Conservation (phyloP, 2,797 vertebrate genomes). For the Micromesistius poutassou region DNA sequence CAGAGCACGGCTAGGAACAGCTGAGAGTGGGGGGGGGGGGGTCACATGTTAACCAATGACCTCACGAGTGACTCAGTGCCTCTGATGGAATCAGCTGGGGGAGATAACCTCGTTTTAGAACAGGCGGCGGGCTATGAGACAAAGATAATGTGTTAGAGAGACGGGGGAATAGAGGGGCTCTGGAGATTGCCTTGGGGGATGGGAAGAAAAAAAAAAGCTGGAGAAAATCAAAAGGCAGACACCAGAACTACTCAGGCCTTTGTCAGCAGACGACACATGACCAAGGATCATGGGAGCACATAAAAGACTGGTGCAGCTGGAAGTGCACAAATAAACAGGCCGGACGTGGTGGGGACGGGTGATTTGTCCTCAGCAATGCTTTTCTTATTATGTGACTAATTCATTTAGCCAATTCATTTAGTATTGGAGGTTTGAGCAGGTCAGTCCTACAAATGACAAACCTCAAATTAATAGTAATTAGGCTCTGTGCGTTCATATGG, state of each 20-base stretch:
- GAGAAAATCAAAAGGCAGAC: not conserved
- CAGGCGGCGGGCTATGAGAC: too few relatives aligned
- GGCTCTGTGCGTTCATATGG: not conserved
- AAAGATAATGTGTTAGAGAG: too few relatives aligned
- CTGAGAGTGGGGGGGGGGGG: too few relatives aligned
- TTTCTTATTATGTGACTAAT: not conserved
- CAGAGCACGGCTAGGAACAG: constrained; percentile 6
- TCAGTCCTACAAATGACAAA: not conserved
- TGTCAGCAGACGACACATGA: not conserved
- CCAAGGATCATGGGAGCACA: not conserved
- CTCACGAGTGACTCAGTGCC: too few relatives aligned
- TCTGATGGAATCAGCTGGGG: too few relatives aligned
- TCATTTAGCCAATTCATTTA: too few relatives aligned
- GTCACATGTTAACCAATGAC: too few relatives aligned
- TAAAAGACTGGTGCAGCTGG: not conserved
- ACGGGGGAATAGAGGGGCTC: too few relatives aligned
- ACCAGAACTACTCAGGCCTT: not conserved
- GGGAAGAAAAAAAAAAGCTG: not conserved
- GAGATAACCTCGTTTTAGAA: too few relatives aligned
- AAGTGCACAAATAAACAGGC: not conserved
- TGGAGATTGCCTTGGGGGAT: not conserved
- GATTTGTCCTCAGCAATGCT: not conserved
- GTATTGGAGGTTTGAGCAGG: too few relatives aligned
- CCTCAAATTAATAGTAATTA: too few relatives aligned
- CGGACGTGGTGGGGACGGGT: not conserved